Conservation (phyloP, 2,888 invertebrate species). For the Agonopterix alstromeriana region DNA sequence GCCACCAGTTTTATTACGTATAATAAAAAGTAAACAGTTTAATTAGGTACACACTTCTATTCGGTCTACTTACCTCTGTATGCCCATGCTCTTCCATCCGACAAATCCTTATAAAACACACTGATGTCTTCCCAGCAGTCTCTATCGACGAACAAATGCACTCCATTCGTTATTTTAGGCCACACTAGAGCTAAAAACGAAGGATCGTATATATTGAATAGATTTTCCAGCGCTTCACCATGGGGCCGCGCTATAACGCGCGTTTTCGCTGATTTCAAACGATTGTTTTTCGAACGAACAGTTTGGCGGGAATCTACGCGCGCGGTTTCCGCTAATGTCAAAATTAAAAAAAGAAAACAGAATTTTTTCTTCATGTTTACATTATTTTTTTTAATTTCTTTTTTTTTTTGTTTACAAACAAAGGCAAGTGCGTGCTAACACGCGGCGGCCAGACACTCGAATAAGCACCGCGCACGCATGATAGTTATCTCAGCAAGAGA, state of each 20-base stretch:
- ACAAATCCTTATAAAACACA: conserved; percentile 55
- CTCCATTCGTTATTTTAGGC: conserved; percentile 58
- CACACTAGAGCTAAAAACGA: conserved; percentile 60
- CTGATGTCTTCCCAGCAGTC: conserved; percentile 63
- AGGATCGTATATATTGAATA: conserved; percentile 63
- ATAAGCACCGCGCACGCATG: conserved; percentile 14
- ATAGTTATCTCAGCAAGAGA: conserved; percentile 14
- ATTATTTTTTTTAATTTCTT: conserved; percentile 14
- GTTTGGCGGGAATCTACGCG: conserved; percentile 22
- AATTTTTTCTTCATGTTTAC: conserved; percentile 28
- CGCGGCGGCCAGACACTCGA: conserved; percentile 15
- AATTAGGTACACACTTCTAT: not conserved
- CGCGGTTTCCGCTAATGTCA: conserved; percentile 19
- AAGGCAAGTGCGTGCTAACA: conserved; percentile 17
- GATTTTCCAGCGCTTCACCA: conserved; percentile 49
- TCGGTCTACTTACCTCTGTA: conserved; percentile 56
- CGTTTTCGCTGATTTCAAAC: conserved; percentile 6
- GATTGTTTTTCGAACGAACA: conserved; percentile 15
- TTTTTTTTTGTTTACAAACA: conserved; percentile 13
- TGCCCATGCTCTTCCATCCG: conserved; percentile 68
- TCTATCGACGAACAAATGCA: conserved; percentile 51
- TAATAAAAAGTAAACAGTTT: not conserved
- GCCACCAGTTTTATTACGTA: no score
- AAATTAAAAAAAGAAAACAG: conserved; percentile 19
- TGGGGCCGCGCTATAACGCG: conserved; percentile 18